These are phyloP conservation scores for Oikopleura vanhoeffeni DNA, from an alignment of 23 tunicate species.

Conservation along the genomic window DNA sequence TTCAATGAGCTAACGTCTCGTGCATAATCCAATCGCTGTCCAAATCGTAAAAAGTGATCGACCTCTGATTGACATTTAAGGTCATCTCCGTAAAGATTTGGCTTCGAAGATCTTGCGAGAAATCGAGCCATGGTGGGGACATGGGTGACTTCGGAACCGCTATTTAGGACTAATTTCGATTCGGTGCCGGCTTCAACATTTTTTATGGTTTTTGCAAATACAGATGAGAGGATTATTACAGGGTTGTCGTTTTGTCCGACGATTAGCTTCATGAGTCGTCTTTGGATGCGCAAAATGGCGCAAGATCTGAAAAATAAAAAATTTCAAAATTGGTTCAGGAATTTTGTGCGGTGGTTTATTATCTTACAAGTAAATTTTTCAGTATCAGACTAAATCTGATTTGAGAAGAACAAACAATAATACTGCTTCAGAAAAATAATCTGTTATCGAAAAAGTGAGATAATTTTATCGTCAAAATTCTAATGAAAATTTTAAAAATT, in stretches of 20 bases:
- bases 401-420: no score
- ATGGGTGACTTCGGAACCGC: neutral
- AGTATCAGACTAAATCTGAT: no score
- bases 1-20: neutral
- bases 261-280: slow-evolving; percentile 12
- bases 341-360: no score
- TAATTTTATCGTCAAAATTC: no score
- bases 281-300: neutral
- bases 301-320: no score
- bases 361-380: no score
- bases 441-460: no score
- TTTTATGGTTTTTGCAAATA: neutral
- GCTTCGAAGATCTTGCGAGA: neutral
- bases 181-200: neutral
- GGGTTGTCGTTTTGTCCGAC: slow-evolving; percentile 2
- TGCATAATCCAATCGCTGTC: neutral
- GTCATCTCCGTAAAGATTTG: neutral
- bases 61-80: neutral
- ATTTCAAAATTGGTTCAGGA: no score
- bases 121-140: slow-evolving; percentile 1
- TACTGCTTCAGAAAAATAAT: no score
- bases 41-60: slow-evolving; percentile 2
- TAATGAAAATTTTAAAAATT: no score
- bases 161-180: neutral
- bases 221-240: neutral